Evolutionary conservation across 2,797 vertebrate genomes (phyloP), one percentile per base, ranked within the genome.

Genomic region (Acanthurus lineatus): DNA sequence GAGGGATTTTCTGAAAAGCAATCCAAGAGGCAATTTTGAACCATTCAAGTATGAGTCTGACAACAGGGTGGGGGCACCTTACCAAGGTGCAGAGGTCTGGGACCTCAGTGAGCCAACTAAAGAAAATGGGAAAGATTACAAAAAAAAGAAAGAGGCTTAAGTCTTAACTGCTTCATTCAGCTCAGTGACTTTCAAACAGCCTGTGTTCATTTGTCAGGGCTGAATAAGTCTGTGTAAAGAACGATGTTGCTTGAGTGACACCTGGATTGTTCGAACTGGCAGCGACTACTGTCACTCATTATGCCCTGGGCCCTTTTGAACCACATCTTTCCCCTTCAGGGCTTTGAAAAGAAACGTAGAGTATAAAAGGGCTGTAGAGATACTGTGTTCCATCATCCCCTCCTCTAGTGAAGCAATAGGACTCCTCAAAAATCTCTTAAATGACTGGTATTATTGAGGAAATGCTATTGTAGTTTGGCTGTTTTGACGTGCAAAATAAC

Each of bases 11-110:
- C 82, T 88, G 81, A 89, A 90, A 93, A 90, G 89, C 90, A 92
- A 93, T 95, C 92, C 91, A 89, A 77, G 86, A 93, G 85, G 91
- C 91, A 93, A 94, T 95, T 94, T 91, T 82, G 84, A 95, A 89
- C 82, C 93, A 89, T 88, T 92, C 88, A 91, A 93, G 92, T 95
- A 93, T 94, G 89, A 94, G 91, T 77, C 60, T 45, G 28, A 85
- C 76, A 72, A 64, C 61, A 71, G 69, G 68, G 35, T 71, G 69
- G 79, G 79, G 80, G 69, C 72, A 84, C 74, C 61, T 77, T 60
- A 82, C 83, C 70, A 73, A 85, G 87, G 90, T 93, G 75, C 72
- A 53, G 83, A 67, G 84, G 73, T 80, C 69, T 73, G 76, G 79
- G 84, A 81, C 84, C 73, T 79, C 51, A 66, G 67, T 57, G 69